Base-by-base conservation (phyloP, 2,797 vertebrate genomes). In the Naso thynnoides region DNA sequence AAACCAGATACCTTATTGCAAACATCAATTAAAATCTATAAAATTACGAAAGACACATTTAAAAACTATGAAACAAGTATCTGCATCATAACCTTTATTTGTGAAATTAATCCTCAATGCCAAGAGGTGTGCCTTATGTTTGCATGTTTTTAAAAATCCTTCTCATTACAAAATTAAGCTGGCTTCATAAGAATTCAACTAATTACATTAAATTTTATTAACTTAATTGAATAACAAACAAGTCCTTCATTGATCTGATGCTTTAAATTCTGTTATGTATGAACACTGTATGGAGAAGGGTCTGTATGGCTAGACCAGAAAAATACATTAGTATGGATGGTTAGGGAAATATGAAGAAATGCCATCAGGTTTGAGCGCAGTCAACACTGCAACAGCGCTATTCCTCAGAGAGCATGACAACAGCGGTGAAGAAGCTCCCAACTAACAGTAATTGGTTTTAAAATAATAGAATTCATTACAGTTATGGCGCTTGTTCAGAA, bases 401-500 rank as follows among this genome's bases (percentile, higher is more conserved):
- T 89, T 94, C 94, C 92, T 90, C 83, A 79, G 93, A 95, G 94
- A 92, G 79, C 70, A 79, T 26, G 85, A 91, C 91, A 86, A 82
- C 81, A 63, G 83, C 74, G 24, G 80, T 65, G 84, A 82, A 91
- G 87, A 92, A 88, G 87, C 91, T 84, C 76, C 88, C 88, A 93
- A 92, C 91, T 92, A 94, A 92, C 91, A 90, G 94, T 94, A 95
- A 95, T 94, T 95, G 93, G 93, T 92, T 94, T 95, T 92, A 94
- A 94, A 95, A 94, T 93, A 91, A 94, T 94, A 93, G 92, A 94
- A 94, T 94, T 95, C 93, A 95, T 94, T 95, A 94, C 89, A 86
- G 87, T 91, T 93, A 91, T 87, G 83, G 90, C 74, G 84, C 93
- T 94, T 93, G 91, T 94, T 94, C 91, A 91, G 92, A 93, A 93